Base-by-base conservation (phyloP, 2,797 vertebrate genomes). In the Novumbra hubbsi region DNA sequence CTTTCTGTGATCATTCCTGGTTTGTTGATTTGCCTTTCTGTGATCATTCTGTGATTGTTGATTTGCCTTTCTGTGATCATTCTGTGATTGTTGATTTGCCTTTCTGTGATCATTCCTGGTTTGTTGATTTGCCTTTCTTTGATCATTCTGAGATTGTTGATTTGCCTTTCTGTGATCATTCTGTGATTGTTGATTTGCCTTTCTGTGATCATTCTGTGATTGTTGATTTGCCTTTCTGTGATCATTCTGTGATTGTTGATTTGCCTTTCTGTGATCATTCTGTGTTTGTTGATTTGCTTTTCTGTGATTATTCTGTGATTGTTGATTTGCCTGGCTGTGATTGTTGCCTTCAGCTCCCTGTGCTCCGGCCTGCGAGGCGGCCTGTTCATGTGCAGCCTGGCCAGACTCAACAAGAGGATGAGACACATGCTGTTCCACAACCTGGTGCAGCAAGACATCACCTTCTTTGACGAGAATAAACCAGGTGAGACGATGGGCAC, bases 381-480 rank as follows among this genome's bases (percentile, higher is more conserved):
- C 0, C 80, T 87, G 41, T 97, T 96, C 48, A 16, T 0, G 50
- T 85, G 88, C 28, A 83, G 78, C 0, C 15, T 89, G 52, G 79
- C 86, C 76, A 88, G 95, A 55, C 90, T 96, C 72, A 95, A 93
- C 74, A 79, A 85, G 74, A 90, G 94, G 52, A 78, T 94, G 64
- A 90, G 93, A 8, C 72, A 85, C 28, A 81, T 83, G 82, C 91
- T 98, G 64, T 98, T 96, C 83, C 86, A 88, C 62, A 88, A 84
- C 57, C 81, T 97, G 30, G 81, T 97, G 80, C 87, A 78, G 77
- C 96, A 96, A 83, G 97, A 98, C 1, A 91, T 96, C 4, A 65
- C 83, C 55, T 98, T 98, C 88, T 97, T 98, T 85, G 94, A 92
- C 27, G 89, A 93, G 75, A 95, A 92, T 68, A 93, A 93, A 71